phyloP scores from a whole-genome alignment of 2,888 invertebrate genomes.

The Carterocephalus palaemon region DNA sequence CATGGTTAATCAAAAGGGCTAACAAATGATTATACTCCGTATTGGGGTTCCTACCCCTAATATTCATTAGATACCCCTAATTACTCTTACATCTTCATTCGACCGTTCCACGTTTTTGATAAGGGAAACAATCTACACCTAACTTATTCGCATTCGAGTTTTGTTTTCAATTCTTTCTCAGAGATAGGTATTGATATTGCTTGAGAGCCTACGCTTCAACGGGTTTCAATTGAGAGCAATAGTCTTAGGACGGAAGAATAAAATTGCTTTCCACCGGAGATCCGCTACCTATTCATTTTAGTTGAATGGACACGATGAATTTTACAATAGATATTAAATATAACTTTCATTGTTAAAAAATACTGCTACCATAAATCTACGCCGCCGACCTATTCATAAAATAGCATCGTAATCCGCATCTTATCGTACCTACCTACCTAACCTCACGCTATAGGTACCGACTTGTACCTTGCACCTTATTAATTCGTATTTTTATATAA shows the following conservation, averaged over 20 bases:
- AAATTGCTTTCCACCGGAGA: constrained; percentile 14
- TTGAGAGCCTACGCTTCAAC: constrained; percentile 44
- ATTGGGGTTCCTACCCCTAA: constrained; percentile 66
- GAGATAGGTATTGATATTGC: constrained; percentile 70
- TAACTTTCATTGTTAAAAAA: background rate
- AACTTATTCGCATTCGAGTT: constrained; percentile 56
- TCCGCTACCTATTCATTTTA: constrained; percentile 1
- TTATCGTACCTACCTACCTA: too few relatives aligned
- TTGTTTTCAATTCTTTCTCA: constrained; percentile 56
- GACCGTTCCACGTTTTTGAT: constrained; percentile 52
- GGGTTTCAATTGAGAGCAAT: constrained; percentile 57
- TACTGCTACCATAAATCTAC: too few relatives aligned
- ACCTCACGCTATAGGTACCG: too few relatives aligned
- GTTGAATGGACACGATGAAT: constrained; percentile 1
- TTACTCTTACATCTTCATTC: constrained; percentile 52
- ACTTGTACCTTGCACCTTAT: too few relatives aligned
- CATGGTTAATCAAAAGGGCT: constrained; percentile 58
- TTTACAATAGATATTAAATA: background rate
- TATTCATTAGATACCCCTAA: constrained; percentile 74
- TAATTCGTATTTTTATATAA: too few relatives aligned
- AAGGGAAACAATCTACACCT: constrained; percentile 56
- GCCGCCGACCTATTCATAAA: too few relatives aligned
- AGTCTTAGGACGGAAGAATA: constrained; percentile 30
- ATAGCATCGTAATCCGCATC: too few relatives aligned
- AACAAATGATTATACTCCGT: constrained; percentile 41